Base-by-base conservation (phyloP, 2,888 invertebrate genomes). In the Drosophila suboccidentalis region DNA sequence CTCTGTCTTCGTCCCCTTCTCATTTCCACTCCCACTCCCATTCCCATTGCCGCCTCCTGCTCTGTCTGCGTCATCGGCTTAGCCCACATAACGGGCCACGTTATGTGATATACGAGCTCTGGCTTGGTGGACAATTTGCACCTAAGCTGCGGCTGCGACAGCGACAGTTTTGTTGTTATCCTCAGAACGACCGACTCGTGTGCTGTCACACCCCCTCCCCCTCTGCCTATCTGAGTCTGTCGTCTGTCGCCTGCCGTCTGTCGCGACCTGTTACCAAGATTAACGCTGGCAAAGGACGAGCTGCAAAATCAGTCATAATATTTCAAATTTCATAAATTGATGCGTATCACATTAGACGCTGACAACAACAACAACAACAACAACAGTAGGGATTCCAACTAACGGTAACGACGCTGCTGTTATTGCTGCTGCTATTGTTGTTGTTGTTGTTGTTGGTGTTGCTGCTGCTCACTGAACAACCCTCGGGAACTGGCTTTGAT, bases 241-340 rank as follows among this genome's bases (percentile, higher is more conserved):
- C 41, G 51, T 9, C 32, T 10, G 22, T 3, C 54, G 34, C 4
- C 55, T 2, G 44, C 34, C 41, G 46, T 19, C 62, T 51, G 59
- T 50, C 60, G 60, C 74, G 83, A 88, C 87, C 87, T 88, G 87
- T 86, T 80, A 79, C 77, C 64, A 75, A 79, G 88, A 83, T 86
- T 88, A 85, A 81, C 77, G 64, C 54, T 43, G 46, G 44, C 68
- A 50, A 46, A 72, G 49, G 61, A 57, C 49, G 41, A 57, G 59
- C 66, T 47, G 68, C 78, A 73, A 85, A 90, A 88, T 87, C 88
- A 89, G 87, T 88, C 88, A 88, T 87, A 88, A 88, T 90, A 88
- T 88, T 88, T 88, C 90, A 87, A 90, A 83, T 80, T 88, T 88
- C 79, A 90, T 90, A 90, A 88, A 88, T 90, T 90, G 88, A 87